Percentiles rank a stretch among this genome's conserved stretches.
Conservation (phyloP, 2,113 vertebrate species). For the Pogonocichla stellata region DNA sequence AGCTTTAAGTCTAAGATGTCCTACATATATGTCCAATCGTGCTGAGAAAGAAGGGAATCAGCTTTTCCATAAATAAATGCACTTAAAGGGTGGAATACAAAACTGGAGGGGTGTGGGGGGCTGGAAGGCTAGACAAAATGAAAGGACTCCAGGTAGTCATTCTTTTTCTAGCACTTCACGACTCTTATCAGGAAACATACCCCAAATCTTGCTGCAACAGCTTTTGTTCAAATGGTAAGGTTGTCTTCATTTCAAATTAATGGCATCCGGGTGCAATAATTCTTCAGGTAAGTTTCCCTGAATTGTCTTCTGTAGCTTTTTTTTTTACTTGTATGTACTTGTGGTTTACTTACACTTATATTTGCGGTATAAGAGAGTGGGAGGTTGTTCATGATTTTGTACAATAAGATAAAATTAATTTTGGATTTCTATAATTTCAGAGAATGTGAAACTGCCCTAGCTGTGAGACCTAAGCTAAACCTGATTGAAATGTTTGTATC, state of each 20-base stretch:
- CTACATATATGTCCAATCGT: background rate
- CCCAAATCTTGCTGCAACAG: background rate
- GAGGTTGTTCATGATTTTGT: background rate
- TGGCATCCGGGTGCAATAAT: background rate
- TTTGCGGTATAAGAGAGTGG: background rate
- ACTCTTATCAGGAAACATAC: background rate
- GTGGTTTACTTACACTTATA: too few relatives aligned
- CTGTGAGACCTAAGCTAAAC: background rate
- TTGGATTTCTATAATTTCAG: background rate
- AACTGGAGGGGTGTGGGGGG: too few relatives aligned
- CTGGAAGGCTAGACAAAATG: too few relatives aligned
- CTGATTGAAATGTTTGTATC: background rate
- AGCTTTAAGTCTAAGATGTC: background rate
- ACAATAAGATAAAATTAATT: background rate
- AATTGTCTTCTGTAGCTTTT: background rate
- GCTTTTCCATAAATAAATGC: conserved; percentile 1
- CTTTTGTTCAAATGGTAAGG: conserved; percentile 1
- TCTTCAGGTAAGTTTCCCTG: background rate
- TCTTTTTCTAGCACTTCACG: background rate
- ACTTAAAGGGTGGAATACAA: background rate
- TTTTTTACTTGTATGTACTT: background rate
- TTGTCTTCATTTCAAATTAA: conserved; percentile 7
- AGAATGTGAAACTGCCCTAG: background rate
- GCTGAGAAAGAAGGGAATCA: background rate
- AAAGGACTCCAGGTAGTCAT: too few relatives aligned